phyloP scores from a whole-genome alignment of 2,113 vertebrate species.

The Cheirogaleus medius region DNA sequence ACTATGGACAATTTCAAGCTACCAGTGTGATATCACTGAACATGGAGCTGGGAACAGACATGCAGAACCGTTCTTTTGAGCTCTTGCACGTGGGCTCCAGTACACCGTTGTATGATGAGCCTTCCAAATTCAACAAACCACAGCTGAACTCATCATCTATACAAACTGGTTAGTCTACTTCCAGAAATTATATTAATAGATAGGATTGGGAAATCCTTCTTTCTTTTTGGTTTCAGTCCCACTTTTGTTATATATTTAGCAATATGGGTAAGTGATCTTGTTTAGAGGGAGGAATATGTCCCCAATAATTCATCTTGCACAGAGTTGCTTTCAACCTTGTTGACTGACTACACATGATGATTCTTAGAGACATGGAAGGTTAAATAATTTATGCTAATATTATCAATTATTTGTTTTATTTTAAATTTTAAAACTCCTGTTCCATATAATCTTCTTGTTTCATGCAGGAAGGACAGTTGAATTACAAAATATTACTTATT shows the following conservation, averaged over 20 bases:
- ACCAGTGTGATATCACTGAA: background rate
- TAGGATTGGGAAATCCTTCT: background rate
- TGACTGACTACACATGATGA: rapidly evolving
- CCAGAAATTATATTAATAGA: background rate
- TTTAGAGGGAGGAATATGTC: rapidly evolving
- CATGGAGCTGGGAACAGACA: too few species aligned
- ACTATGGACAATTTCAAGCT: background rate
- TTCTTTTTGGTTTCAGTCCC: background rate
- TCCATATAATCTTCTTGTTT: background rate
- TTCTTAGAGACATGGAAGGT: rapidly evolving
- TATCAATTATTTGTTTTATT: slow-evolving; percentile 1
- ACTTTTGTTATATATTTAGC: background rate
- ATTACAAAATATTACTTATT: slow-evolving; percentile 1
- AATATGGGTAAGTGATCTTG: background rate
- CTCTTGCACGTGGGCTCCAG: rapidly evolving
- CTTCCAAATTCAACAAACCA: background rate
- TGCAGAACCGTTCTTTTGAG: background rate
- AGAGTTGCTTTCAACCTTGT: rapidly evolving
- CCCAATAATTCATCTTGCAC: rapidly evolving
- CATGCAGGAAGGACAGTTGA: background rate
- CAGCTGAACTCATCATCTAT: background rate
- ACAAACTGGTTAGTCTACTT: background rate
- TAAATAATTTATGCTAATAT: slow-evolving; percentile 20
- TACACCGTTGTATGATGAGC: rapidly evolving
- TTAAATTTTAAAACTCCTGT: background rate